phyloP scores from a whole-genome alignment of 2,797 vertebrate species.

The Cottoperca gobio region DNA sequence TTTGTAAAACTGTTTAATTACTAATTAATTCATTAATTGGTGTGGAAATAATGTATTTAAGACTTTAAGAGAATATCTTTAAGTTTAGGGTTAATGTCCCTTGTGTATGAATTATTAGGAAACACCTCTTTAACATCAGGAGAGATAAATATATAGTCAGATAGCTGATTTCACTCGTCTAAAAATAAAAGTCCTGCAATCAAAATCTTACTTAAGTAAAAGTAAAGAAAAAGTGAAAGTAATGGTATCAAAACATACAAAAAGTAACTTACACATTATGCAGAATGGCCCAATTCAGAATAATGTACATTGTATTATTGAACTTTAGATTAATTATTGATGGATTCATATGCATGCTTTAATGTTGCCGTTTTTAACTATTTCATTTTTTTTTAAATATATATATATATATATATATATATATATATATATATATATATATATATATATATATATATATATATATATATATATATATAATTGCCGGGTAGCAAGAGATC shows the following conservation, averaged over 20 bases:
- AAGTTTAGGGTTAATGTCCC: neutral
- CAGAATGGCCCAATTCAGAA: neutral
- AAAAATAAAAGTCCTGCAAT: too few relatives aligned
- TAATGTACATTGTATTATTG: neutral
- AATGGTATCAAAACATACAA: neutral
- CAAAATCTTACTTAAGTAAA: neutral
- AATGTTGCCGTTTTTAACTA: neutral
- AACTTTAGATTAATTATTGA: neutral
- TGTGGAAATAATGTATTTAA: neutral
- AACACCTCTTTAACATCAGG: neutral
- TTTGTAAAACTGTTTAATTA: too few relatives aligned
- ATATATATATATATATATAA: too few relatives aligned
- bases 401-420: too few relatives aligned
- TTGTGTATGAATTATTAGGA: neutral
- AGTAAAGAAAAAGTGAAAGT: neutral
- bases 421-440: too few relatives aligned
- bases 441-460: too few relatives aligned
- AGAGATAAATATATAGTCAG: neutral
- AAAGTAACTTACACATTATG: neutral
- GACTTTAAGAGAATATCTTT: neutral
- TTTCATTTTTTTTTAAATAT: too few relatives aligned
- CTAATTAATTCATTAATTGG: too few relatives aligned
- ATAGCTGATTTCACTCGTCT: too few relatives aligned
- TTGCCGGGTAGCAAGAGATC: too few relatives aligned
- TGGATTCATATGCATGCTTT: neutral